These are phyloP conservation scores for Cettia cetti DNA, from an alignment of 2,113 vertebrate species.

Conservation along the genomic window DNA sequence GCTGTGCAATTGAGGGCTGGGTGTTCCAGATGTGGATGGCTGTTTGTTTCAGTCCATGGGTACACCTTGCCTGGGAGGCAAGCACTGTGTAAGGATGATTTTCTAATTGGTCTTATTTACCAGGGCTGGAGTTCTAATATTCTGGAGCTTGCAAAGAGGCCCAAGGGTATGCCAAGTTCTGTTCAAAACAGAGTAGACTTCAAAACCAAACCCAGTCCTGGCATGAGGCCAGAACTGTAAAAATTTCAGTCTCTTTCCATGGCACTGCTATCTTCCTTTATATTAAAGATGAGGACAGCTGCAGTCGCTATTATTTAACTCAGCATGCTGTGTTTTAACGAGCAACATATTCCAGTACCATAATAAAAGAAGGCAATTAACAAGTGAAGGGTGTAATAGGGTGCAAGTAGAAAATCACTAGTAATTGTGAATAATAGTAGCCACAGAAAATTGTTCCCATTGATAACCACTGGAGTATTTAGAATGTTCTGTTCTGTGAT, in stretches of 20 bases:
- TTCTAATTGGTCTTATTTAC: neutral
- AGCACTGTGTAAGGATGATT: neutral
- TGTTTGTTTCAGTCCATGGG: neutral
- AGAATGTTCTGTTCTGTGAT: neutral
- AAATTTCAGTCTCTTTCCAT: neutral
- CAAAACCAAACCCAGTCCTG: neutral
- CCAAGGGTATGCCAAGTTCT: neutral
- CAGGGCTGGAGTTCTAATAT: neutral
- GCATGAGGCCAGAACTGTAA: neutral
- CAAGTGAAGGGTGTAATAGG: neutral
- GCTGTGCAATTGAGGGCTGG: neutral
- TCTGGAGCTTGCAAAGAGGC: neutral
- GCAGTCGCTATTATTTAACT: neutral
- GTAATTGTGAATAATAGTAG: constrained; percentile 31
- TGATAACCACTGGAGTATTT: neutral
- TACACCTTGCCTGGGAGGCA: neutral
- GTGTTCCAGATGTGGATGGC: neutral
- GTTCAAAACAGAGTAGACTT: neutral
- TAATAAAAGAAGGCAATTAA: constrained; percentile 6
- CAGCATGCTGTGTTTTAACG: constrained; percentile 19
- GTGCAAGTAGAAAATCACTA: constrained; percentile 37
- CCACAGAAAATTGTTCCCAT: neutral
- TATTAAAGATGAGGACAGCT: neutral
- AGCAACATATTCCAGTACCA: neutral
- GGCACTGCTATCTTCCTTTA: neutral